phyloP scores from a whole-genome alignment of 2,888 invertebrate species.

The Imbricaverruca yamaguchii region DNA sequence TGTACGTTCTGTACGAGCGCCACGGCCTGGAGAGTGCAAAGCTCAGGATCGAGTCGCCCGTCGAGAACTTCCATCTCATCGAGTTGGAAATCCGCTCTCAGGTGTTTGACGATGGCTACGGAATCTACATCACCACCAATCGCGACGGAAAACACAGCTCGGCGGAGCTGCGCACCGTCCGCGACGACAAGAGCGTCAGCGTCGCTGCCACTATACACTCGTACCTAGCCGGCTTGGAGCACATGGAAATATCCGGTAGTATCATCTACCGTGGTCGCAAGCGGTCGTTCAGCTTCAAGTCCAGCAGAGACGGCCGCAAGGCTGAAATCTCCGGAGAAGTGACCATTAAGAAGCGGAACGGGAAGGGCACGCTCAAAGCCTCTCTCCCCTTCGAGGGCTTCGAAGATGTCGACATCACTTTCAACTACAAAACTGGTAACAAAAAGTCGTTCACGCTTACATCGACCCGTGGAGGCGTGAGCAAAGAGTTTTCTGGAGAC shows the following conservation, averaged over 20 bases:
- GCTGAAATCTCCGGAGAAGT: neutral
- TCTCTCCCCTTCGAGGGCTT: neutral
- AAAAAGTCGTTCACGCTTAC: neutral
- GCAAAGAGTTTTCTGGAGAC: neutral
- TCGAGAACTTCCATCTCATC: neutral
- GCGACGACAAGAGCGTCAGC: neutral
- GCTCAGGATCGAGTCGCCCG: neutral
- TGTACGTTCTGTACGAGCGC: slow-evolving; percentile 16
- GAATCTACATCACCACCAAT: slow-evolving; percentile 4
- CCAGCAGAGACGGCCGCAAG: neutral
- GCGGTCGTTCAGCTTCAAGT: neutral
- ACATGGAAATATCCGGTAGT: neutral
- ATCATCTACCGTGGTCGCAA: neutral
- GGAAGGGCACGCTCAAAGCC: neutral
- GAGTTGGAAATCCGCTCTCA: neutral
- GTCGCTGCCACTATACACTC: neutral
- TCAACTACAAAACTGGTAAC: neutral
- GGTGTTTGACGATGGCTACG: neutral
- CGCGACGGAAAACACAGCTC: neutral
- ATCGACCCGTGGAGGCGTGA: neutral
- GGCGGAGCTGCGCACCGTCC: neutral
- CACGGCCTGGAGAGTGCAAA: neutral
- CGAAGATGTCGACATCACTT: neutral
- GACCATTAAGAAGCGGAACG: neutral
- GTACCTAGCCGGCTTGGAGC: neutral